phyloP scores from a whole-genome alignment of 2,888 invertebrate genomes.

The Mesorhabditis belari region DNA sequence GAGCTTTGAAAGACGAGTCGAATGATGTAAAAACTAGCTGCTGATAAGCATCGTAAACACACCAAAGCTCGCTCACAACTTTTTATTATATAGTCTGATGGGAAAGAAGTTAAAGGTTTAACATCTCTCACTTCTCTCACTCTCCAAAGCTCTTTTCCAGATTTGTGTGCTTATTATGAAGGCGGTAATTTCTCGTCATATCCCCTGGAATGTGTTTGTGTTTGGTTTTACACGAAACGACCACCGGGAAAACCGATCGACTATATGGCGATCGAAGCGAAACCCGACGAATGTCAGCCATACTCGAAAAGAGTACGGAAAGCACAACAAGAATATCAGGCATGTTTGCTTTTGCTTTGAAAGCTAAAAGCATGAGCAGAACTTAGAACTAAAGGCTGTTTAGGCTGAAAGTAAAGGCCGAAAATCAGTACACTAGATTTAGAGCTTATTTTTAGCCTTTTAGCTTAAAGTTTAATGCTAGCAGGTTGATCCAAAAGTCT shows the following conservation, averaged over 20 bases:
- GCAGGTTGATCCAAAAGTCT: no score
- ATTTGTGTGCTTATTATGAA: slow-evolving; percentile 49
- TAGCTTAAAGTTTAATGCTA: no score
- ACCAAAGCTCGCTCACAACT: no score
- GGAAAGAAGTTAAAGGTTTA: no score
- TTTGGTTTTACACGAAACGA: slow-evolving; percentile 35
- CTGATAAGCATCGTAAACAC: no score
- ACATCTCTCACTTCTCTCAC: no score
- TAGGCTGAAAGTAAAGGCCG: no score
- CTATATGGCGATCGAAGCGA: slow-evolving; percentile 1
- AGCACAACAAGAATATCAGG: not conserved
- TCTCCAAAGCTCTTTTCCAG: slow-evolving; percentile 37
- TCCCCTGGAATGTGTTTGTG: slow-evolving; percentile 46
- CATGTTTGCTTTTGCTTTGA: not conserved
- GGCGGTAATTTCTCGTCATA: slow-evolving; percentile 13
- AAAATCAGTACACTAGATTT: no score
- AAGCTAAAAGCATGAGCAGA: not conserved
- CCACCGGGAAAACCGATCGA: slow-evolving; percentile 25
- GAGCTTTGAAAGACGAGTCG: no score
- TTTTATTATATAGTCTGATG: no score
- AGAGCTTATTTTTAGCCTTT: no score
- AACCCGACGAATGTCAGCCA: not conserved
- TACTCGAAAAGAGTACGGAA: not conserved
- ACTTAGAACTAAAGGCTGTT: not conserved
- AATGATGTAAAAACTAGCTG: no score